A percentile compares a stretch with the other conserved stretches of the same genome.
Evolutionary conservation across 2,888 invertebrate genomes (phyloP).

Genomic region (Tromatobia lineatoria): DNA sequence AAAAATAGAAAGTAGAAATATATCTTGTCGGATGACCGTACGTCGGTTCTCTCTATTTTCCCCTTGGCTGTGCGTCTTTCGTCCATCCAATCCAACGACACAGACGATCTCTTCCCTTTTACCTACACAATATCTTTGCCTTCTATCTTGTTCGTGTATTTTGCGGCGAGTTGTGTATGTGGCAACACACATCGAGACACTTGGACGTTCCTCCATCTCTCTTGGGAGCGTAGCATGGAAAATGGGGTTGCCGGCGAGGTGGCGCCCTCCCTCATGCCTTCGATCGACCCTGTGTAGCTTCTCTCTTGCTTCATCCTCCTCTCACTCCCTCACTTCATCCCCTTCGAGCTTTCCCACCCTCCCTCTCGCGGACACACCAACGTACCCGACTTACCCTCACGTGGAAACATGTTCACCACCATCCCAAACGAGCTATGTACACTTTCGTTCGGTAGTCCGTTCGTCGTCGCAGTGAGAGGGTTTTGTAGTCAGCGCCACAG

Average conservation of each 20-base stretch:
- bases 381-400: conserved; percentile 18
- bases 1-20: conserved; percentile 8
- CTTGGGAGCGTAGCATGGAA: conserved; percentile 41
- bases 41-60: background rate
- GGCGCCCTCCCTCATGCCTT: conserved; percentile 81
- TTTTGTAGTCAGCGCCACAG: conserved; percentile 77
- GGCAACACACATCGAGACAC: background rate
- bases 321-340: conserved; percentile 45
- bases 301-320: conserved; percentile 61
- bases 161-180: background rate
- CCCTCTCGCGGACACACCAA: conserved; percentile 11
- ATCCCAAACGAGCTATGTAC: background rate
- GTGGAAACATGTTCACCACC: conserved; percentile 2
- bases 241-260: conserved; percentile 77
- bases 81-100: background rate
- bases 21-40: background rate
- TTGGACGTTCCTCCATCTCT: conserved; percentile 12
- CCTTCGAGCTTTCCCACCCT: conserved; percentile 37
- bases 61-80: background rate
- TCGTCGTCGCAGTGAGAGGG: conserved; percentile 59
- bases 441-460: conserved; percentile 61
- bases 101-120: background rate
- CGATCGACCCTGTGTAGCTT: conserved; percentile 77
- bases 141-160: conserved; percentile 11
- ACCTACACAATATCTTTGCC: conserved; percentile 23